Evolutionary conservation across 2,888 invertebrate species (phyloP), one percentile per base, ranked within the genome.

Genomic region (Ormyrus pomaceus): DNA sequence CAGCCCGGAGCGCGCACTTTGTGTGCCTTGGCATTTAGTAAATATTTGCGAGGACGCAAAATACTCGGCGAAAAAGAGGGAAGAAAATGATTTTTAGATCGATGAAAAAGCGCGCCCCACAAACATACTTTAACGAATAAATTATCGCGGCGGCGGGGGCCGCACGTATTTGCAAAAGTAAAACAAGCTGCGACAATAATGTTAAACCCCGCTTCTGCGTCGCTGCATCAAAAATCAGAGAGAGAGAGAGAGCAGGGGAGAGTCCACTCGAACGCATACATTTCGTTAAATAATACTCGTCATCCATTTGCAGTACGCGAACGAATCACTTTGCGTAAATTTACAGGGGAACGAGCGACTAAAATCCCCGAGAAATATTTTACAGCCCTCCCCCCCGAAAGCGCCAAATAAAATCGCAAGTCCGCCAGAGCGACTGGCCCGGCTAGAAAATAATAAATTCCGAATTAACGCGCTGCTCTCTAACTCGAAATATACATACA

Each of bases 271-370:
- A 48, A 34, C 61, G 45, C 50, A 66, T 48, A 19, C 62, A 58
- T 81, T 78, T 66, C n/a, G 66, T 75, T 78, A 78, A 81, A 81
- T 78, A 81, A 75, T 78, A 75, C 75, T 78, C 66, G 65, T 75
- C 75, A 77, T 81, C 74, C 77, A 74, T 81, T 81, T 74, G 46
- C 74, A 66, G 34, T 34, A 51, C 3, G 11, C 48, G 71, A 65
- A 53, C 72, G 69, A 76, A 73, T 80, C 77, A 64, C 53, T 80
- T 77, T 80, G 80, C 72, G 69, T 80, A 72, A 72, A 77, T 77
- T 77, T 79, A 75, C 70, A 64, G 64, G 13, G 51, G 46, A 34
- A 19, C 34, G 48, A n/a, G 46, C 53, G 34, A 34, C n/a, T 62
- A 48, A 34, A 66, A 56, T 61, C 61, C 9, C 45, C 34, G 56